Base-by-base conservation (phyloP, 2,113 vertebrate species). In the Hiodon alosoides region DNA sequence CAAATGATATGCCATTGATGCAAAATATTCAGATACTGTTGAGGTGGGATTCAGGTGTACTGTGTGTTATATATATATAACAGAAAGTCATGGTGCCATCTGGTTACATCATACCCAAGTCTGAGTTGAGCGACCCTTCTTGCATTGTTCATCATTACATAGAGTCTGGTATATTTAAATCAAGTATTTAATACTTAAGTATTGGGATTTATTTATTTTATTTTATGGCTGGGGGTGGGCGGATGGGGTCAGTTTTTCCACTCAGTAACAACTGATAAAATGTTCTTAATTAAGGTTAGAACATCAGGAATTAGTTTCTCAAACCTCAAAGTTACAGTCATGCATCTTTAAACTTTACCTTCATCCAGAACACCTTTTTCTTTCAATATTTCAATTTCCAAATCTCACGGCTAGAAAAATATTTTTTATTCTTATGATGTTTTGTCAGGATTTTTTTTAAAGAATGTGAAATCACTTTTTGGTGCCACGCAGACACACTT, bases 381-480 rank as follows among this genome's bases (percentile, higher is more conserved):
- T 80, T 52, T 71, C 78, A 79, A 77, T 80, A 74, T 51, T 65
- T 65, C 17, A 31, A 13, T n/a, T 55, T 55, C 2, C 52, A 64
- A 64, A 62, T 65, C 16, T 71, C 50, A 55, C 50, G 16, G 55
- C 61, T 55, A 60, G 61, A 48, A 14, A 31, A 60, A 69, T 71
- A 5, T 10, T 57, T 17, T n/a, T 58, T 46, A 46, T 60, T 75
- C n/a, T 75, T 54, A 67, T 52, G 13, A 55, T 67, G 67, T 7
- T 58, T 75, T 67, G 48, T 65, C 52, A 64, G 57, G 54, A 67
- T 65, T 60, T 57, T 13, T 57, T 77, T 81, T 74, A 71, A 68
- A 83, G 68, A 86, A 90, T 88, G 83, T 89, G 88, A 91, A 89
- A 83, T 90, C 79, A 72, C 83, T 89, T 84, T 79, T 73, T 58